These are phyloP conservation scores for Ormyrus rosae DNA, from an alignment of 2,888 invertebrate species.

Conservation along the genomic window DNA sequence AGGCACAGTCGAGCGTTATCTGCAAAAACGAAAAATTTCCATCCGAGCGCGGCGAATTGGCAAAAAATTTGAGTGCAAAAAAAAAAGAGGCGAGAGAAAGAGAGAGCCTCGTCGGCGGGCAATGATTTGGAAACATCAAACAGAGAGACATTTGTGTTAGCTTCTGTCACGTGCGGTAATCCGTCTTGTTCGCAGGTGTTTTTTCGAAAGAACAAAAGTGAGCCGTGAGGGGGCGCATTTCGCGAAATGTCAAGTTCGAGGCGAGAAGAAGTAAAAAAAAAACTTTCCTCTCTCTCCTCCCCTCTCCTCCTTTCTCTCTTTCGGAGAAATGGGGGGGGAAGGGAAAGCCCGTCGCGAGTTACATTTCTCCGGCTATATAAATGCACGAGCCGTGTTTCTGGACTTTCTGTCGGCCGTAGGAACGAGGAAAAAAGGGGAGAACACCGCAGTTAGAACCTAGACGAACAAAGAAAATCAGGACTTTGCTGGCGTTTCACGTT, in stretches of 20 bases:
- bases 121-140: neutral
- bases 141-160: conserved; percentile 9
- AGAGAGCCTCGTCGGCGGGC: too few species aligned
- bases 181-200: conserved; percentile 32
- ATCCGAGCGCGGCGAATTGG: too few species aligned
- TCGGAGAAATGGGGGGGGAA: neutral
- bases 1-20: too few species aligned
- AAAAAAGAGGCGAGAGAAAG: too few species aligned
- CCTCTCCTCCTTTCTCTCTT: neutral
- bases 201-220: conserved; percentile 18
- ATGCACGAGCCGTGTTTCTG: neutral
- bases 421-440: neutral
- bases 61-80: too few species aligned
- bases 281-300: conserved; percentile 26
- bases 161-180: conserved; percentile 20
- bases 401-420: neutral
- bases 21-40: too few species aligned
- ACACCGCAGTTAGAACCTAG: too few species aligned
- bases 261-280: conserved; percentile 12
- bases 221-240: neutral
- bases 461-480: too few species aligned
- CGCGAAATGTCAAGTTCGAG: conserved; percentile 45
- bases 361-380: neutral
- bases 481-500: neutral
- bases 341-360: neutral